Evolutionary conservation across 2,888 invertebrate species (phyloP), one percentile per base, ranked within the genome.

Genomic region (Xylota segnis): DNA sequence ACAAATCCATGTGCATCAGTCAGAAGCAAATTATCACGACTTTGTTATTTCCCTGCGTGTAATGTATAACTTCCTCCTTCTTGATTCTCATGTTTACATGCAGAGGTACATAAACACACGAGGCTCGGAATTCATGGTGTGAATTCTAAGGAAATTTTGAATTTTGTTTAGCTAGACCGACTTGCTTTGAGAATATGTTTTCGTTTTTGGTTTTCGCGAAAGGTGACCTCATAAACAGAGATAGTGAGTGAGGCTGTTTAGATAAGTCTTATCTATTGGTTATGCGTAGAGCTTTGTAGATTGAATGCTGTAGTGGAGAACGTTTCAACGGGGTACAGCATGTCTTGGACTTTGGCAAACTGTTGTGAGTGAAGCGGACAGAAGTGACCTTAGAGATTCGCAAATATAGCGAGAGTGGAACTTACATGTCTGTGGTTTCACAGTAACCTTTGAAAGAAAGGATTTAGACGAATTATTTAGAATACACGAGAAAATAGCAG

Each of bases 21-120:
- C 9, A 2, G n/a, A 32, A 32, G 27, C 14, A 32, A 56, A 56
- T 56, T 29, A 56, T 56, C 54, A 54, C n/a, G 1, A 32, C 7
- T 54, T 29, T 27, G 9, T 14, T 27, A 54, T 54, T 54, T 54
- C 9, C 7, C 9, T 56, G 32, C 2, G 32, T 2, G 56, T 32
- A 56, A 56, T 56, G 16, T 50, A 45, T 47, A 16, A 47, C 34
- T 65, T 65, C 65, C 65, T 50, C 9, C 47, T 47, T 34, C 34
- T 34, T 32, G 4, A 23, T 10, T 34, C 18, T 43, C 10, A 18
- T 65, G 65, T 65, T 65, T 65, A 65, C 65, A 47, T 34, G 45
- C n/a, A n/a, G n/a, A 50, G 65, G 65, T 65, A 65, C 23, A 23
- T 23, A 23, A 23, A 23, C 23, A 23, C 34, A 65, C 50, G 12